Evolutionary conservation across 2,797 vertebrate species (phyloP).

Genomic region (Hippoglossus hippoglossus): DNA sequence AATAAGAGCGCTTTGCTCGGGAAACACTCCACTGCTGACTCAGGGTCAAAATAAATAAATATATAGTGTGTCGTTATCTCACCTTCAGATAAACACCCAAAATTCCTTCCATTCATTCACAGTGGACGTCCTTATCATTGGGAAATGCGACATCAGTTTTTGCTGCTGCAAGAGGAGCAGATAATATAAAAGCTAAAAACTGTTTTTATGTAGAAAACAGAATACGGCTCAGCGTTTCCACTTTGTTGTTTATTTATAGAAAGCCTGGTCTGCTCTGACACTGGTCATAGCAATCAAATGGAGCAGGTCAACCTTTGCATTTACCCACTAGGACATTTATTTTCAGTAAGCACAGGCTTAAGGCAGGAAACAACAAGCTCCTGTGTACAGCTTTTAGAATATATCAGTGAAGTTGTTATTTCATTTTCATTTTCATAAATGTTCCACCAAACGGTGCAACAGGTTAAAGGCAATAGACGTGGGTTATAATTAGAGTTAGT

Average conservation of each 20-base stretch:
- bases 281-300: background rate
- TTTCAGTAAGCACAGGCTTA: background rate
- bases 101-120: conserved; percentile 29
- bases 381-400: too few species aligned
- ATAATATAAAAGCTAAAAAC: conserved; percentile 9
- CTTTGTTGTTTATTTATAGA: background rate
- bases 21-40: too few species aligned
- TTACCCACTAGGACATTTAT: background rate
- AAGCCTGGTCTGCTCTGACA: background rate
- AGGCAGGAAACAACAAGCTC: background rate
- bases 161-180: conserved; percentile 9
- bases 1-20: too few species aligned
- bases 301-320: background rate
- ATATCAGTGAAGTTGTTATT: too few species aligned
- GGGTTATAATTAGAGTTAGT: too few species aligned
- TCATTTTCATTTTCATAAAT: too few species aligned
- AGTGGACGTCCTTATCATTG: conserved; percentile 33
- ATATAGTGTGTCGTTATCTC: conserved; percentile 21
- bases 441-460: too few species aligned
- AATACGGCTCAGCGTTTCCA: background rate
- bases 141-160: conserved; percentile 12
- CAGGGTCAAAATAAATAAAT: background rate
- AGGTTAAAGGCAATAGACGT: too few species aligned
- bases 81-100: conserved; percentile 50
- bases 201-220: conserved; percentile 18